Evolutionary conservation across 2,888 invertebrate species (phyloP), one percentile per base, ranked within the genome.

Genomic region (Cetonia aurata): DNA sequence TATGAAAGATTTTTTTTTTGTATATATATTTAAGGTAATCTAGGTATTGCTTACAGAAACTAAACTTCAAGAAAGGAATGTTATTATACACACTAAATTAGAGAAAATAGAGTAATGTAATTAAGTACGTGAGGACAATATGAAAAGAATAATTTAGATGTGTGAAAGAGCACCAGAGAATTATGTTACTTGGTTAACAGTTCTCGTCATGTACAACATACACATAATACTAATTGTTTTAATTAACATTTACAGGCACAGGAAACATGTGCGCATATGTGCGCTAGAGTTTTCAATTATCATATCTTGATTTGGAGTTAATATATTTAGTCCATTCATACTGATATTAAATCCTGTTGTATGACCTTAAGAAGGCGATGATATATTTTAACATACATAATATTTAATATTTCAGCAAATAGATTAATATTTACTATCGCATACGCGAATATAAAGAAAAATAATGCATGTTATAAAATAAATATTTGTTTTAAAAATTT

Each of bases 141-240:
- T 33, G 37, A 33, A 44, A 3, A 48, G 37, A 15, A 13, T 44
- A 50, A 62, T 17, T 33, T 33, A 50, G 17, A 50, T 62, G 33
- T 50, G 37, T 13, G 50, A 50, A 50, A 33, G 33, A 48, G 37
- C 13, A 37, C 13, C 6, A 10, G 8, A 50, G 62, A 62, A 50
- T 50, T 62, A 50, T 62, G 62, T 62, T 62, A 60, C 44, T 60
- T 44, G 62, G 50, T 48, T 62, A 62, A 62, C 50, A 62, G 50
- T 62, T 62, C 62, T 50, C 37, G 15, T 60, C 46, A 46, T 31
- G 33, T 12, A 50, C 48, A 37, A 10, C 37, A 60, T 37, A 62
- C 15, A 62, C 12, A 15, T 62, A 17, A 37, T 50, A 10, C 50
- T 62, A 62, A 62, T 62, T 62, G 62, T 50, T 62, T 62, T 62